These are phyloP conservation scores for Melinaea marsaeus DNA, from an alignment of 2,888 invertebrate genomes.

Conservation along the genomic window DNA sequence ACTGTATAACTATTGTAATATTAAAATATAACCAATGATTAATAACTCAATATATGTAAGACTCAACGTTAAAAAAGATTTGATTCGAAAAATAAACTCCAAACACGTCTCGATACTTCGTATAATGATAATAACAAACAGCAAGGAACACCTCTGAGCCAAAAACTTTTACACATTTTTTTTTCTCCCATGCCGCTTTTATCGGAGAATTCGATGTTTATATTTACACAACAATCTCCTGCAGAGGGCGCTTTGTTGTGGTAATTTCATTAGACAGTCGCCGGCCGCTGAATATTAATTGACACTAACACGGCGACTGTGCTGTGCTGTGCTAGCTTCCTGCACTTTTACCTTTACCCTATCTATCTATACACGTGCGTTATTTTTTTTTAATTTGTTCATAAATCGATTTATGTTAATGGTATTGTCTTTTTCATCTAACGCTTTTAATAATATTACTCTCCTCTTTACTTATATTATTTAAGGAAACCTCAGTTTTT, in stretches of 20 bases:
- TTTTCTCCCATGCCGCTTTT: conserved; percentile 41
- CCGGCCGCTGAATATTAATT: conserved; percentile 66
- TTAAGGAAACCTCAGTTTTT: background rate
- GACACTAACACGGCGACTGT: conserved; percentile 37
- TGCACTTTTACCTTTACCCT: conserved; percentile 42
- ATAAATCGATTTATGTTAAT: too few relatives aligned
- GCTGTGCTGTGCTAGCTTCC: conserved; percentile 30
- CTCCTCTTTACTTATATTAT: too few relatives aligned
- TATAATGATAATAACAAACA: conserved; percentile 24
- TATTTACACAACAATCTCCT: conserved; percentile 67
- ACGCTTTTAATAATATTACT: too few relatives aligned
- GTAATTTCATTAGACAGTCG: conserved; percentile 70
- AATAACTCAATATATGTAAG: background rate
- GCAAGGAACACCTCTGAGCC: conserved; percentile 24
- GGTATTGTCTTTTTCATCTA: too few relatives aligned
- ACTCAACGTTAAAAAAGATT: background rate
- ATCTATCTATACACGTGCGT: conserved; percentile 23
- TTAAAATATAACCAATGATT: background rate
- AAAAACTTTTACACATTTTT: conserved; percentile 27
- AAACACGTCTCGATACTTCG: conserved; percentile 12
- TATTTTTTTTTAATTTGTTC: conserved; percentile 10
- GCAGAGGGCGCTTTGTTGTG: conserved; percentile 67
- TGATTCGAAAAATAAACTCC: conserved; percentile 1
- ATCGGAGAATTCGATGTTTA: conserved; percentile 67
- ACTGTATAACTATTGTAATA: background rate